Base-by-base conservation (phyloP, 2,797 vertebrate species). In the Cottoperca gobio region DNA sequence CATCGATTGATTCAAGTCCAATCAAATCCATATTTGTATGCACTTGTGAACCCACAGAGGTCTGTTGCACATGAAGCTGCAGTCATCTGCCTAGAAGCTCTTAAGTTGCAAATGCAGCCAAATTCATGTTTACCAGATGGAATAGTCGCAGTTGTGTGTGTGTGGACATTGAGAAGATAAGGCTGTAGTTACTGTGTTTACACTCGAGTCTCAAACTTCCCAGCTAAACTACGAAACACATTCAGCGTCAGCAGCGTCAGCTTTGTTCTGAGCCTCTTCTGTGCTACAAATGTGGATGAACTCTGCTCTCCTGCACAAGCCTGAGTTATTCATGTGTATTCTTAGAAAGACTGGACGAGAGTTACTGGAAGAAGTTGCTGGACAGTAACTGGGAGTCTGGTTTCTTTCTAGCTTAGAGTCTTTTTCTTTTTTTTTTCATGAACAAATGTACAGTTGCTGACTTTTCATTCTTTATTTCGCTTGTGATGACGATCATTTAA, bases 141-240 rank as follows among this genome's bases (percentile, higher is more conserved):
- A 61, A 52, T 17, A 21, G 58, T 58, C 2, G 19, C 65, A 54
- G 67, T 61, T 45, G 8, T 54, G 60, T 63, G 68, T n/a, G n/a
- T n/a, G n/a, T n/a, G n/a, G n/a, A n/a, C n/a, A n/a, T 67, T 37
- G 40, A 61, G 57, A 42, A 52, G 26, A 76, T 63, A 46, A 85
- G 79, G 66, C 58, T 78, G 46, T 70, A 70, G 74, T 73, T 62
- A 13, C 67, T 40, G 61, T 59, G 81, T 93, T 90, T 92, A 87
- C 88, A 82, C 66, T 78, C 28, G 23, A 69, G 40, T 86, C 55
- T 65, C 52, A 66, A 76, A 62, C 43, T 60, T 48, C 59, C 73
- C 45, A 69, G 63, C 60, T 40, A 55, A 78, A 78, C 28, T 59
- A 62, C 1, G 2, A 42, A 26, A 70, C 54, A 58, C 13, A 7